These are phyloP conservation scores for Bungarus multicinctus DNA, from an alignment of 2,113 vertebrate species.

Conservation along the genomic window DNA sequence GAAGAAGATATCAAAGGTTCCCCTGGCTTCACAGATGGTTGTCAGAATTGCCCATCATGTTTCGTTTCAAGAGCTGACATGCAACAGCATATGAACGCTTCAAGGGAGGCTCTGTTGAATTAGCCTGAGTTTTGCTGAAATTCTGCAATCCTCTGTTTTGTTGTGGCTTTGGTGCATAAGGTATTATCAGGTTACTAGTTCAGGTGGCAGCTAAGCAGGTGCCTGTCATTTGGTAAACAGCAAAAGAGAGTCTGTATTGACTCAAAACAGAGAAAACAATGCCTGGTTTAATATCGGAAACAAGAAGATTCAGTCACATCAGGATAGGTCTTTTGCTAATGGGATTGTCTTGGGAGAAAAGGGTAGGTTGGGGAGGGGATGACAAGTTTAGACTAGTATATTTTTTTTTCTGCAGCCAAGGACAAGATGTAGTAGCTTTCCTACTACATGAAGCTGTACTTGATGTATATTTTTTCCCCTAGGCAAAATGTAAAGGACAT, in stretches of 20 bases:
- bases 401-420: not conserved
- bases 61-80: not conserved
- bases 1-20: not conserved
- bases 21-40: not conserved
- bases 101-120: not conserved
- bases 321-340: not conserved
- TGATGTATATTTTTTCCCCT: not conserved
- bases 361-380: not conserved
- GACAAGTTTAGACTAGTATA: not conserved
- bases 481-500: not conserved
- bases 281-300: not conserved
- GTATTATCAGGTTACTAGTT: constrained; percentile 23
- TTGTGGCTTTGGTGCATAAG: constrained; percentile 16
- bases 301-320: not conserved
- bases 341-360: not conserved
- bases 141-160: not conserved
- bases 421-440: not conserved
- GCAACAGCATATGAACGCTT: not conserved
- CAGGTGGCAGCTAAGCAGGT: not conserved
- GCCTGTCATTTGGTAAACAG: not conserved
- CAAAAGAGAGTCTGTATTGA: not conserved
- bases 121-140: not conserved
- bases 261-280: not conserved
- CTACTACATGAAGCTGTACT: not conserved
- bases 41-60: not conserved